Conservation (phyloP, 2,113 vertebrate species). For the Chloebia gouldiae region DNA sequence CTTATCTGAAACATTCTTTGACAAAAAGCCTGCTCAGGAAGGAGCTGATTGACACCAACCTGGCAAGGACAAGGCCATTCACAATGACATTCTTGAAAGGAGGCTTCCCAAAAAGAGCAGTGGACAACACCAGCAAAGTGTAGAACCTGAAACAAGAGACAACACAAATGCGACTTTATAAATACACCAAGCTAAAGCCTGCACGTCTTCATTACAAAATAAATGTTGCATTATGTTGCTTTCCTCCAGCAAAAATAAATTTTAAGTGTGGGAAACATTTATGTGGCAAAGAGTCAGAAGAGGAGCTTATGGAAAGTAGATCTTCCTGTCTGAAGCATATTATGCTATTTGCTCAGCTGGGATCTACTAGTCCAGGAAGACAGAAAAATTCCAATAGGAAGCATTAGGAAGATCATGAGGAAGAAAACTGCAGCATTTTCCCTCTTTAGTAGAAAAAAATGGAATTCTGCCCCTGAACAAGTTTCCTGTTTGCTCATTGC, state of each 20-base stretch:
- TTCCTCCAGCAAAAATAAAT: background rate
- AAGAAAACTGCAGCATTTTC: background rate
- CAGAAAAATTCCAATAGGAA: background rate
- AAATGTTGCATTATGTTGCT: background rate
- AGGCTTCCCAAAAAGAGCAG: slow-evolving; percentile 92
- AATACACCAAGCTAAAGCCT: background rate
- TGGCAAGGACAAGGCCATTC: slow-evolving; percentile 94
- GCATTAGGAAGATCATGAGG: background rate
- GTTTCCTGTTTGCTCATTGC: background rate
- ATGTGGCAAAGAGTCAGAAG: background rate
- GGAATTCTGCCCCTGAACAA: background rate
- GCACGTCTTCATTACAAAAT: background rate
- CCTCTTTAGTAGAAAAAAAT: background rate
- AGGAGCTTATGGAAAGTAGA: background rate
- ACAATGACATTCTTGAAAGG: slow-evolving; percentile 98
- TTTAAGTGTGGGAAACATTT: background rate
- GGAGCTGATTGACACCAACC: slow-evolving; percentile 68
- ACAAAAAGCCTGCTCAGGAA: background rate
- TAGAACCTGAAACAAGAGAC: slow-evolving; percentile 86
- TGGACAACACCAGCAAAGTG: slow-evolving; percentile 91
- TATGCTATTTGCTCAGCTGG: background rate
- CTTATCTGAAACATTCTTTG: background rate
- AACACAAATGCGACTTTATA: fast-evolving
- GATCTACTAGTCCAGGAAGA: background rate
- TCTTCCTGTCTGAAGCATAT: background rate